Percentiles rank a stretch among this genome's conserved stretches.
Evolutionary conservation across 2,113 vertebrate genomes (phyloP).

Genomic region (Scatophagus argus): DNA sequence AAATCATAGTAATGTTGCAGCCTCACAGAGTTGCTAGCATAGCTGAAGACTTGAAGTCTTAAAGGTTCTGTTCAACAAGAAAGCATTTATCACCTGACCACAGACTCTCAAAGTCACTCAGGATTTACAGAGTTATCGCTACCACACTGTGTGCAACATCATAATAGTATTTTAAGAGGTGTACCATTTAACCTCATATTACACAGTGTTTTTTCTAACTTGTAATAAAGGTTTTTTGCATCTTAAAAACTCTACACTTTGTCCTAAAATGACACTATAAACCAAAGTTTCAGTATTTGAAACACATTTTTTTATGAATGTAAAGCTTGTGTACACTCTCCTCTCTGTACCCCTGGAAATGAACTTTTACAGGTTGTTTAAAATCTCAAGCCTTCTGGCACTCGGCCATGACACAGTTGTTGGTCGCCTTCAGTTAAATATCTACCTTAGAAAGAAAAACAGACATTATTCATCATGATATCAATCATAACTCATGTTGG

Average conservation of each 20-base stretch:
- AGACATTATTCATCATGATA: slow-evolving; percentile 35
- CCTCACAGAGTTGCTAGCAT: not conserved
- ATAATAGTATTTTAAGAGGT: not conserved
- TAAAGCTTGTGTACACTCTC: slow-evolving; percentile 18
- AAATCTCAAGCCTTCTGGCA: slow-evolving; percentile 35
- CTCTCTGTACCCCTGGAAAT: slow-evolving; percentile 20
- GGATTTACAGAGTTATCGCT: not conserved
- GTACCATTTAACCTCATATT: not conserved
- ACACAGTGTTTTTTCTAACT: not conserved
- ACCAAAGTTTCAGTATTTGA: not conserved
- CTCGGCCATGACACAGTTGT: not conserved
- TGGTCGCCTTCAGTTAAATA: slow-evolving; percentile 21
- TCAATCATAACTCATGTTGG: slow-evolving; percentile 31
- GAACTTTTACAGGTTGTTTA: slow-evolving; percentile 26
- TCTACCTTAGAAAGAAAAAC: slow-evolving; percentile 25
- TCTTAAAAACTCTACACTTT: not conserved
- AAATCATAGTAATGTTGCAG: not conserved
- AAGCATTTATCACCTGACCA: no score
- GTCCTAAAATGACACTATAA: not conserved
- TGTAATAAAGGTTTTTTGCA: not conserved
- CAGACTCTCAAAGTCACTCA: not conserved
- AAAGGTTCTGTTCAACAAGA: not conserved
- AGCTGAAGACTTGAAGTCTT: not conserved
- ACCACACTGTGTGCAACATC: not conserved
- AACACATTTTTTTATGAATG: not conserved